Base-by-base conservation (phyloP, 1,140 invertebrate species). In the Adoxophyes honmai region DNA sequence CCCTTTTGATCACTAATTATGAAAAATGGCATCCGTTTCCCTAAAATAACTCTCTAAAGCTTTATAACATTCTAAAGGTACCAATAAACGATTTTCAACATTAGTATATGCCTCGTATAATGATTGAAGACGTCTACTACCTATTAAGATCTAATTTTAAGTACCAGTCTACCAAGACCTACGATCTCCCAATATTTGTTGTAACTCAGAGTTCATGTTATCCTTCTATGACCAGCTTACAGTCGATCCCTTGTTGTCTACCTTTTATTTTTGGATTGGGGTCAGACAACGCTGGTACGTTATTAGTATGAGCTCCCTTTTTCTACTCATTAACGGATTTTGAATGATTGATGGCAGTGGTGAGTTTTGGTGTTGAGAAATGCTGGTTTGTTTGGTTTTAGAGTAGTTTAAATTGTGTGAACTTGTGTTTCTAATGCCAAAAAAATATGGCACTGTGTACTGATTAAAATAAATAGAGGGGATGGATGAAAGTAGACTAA, bases 71-170 rank as follows among this genome's bases (percentile, higher is more conserved):
- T 77, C 81, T 80, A 79, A 81, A 65, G 69, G 67, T 72, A 58
- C 61, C 66, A 62, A 78, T 83, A 81, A 83, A 77, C 63, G 75
- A 77, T 60, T 68, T 18, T 68, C 72, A 48, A 62, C 72, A 75
- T 63, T 78, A 75, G 69, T 86, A 83, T 83, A 86, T 83, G 54
- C 60, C 52, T 75, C 75, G 81, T 75, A 76, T 79, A 81, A 86
- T 86, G 73, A 65, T 64, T 74, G 73, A 57, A 62, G 77, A 82
- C 79, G 62, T 48, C 42, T 48, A 28, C 9, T 2, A 21, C 21
- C 16, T 28, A 48, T 48, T 16, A 51, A 37, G 33, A 51, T 14
- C 35, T 28, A 51, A 51, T 34, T 55, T 57, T 42, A 57, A 21
- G 28, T 28, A 59, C 70, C 68, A 73, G 16, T 48, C 10, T 59